Percentiles rank a stretch among this genome's conserved stretches.
Conservation (phyloP, 2,797 vertebrate genomes). For the Trichosurus vulpecula region DNA sequence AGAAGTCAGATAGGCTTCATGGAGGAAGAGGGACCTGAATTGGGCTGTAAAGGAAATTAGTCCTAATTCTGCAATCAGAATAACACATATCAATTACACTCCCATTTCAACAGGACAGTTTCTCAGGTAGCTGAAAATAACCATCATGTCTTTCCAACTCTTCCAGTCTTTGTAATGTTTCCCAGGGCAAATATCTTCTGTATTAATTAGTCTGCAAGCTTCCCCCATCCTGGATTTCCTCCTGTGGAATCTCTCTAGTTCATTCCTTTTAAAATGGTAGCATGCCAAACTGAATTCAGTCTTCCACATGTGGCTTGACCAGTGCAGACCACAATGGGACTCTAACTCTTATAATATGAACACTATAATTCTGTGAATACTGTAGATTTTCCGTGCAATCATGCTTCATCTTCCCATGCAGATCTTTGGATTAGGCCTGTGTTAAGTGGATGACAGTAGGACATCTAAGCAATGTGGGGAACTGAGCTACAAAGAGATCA, state of each 20-base stretch:
- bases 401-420: neutral
- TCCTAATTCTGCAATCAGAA: neutral
- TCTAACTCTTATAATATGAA: neutral
- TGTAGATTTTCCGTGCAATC: neutral
- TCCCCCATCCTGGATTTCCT: neutral
- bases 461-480: neutral
- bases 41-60: neutral
- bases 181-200: neutral
- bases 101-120: neutral
- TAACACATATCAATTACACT: neutral
- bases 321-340: neutral
- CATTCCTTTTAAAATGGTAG: neutral
- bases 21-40: neutral
- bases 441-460: neutral
- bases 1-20: neutral
- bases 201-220: neutral
- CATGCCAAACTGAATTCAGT: neutral
- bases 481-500: neutral
- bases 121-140: neutral
- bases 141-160: fast-evolving
- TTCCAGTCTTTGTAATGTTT: neutral
- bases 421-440: neutral
- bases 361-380: neutral
- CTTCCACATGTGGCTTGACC: neutral
- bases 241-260: neutral